phyloP scores from a whole-genome alignment of 2,113 vertebrate species.

The Struthio camelus region DNA sequence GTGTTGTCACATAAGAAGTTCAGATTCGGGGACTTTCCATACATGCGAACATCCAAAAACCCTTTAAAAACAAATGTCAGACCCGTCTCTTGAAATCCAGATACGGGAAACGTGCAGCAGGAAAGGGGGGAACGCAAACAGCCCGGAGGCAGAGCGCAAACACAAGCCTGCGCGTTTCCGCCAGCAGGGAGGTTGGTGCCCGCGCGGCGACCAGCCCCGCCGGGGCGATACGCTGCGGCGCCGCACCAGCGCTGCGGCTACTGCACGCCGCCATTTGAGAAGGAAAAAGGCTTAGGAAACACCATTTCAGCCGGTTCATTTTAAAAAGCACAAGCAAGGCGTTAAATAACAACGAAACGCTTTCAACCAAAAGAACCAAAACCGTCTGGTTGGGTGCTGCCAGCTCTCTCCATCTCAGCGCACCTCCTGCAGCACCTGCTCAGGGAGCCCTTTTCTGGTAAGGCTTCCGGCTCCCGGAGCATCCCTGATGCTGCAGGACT shows the following conservation, averaged over 20 bases:
- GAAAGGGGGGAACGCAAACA: no score
- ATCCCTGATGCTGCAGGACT: no score
- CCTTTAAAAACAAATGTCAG: no score
- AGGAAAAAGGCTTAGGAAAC: neutral
- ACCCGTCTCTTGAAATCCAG: no score
- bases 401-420: neutral
- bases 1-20: neutral
- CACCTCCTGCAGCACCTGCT: neutral
- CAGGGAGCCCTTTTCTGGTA: no score
- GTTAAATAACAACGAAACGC: neutral
- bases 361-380: neutral
- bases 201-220: neutral
- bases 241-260: neutral
- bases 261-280: accelerated
- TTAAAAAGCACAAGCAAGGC: conserved; percentile 13
- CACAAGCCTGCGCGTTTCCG: no score
- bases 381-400: neutral
- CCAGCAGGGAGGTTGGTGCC: no score
- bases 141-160: no score
- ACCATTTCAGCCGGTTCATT: neutral
- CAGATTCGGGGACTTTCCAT: neutral
- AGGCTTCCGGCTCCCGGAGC: neutral
- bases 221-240: accelerated
- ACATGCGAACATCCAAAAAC: no score
- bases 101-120: no score